These are phyloP conservation scores for Trissolcus japonicus DNA, from an alignment of 2,888 invertebrate genomes.

Conservation along the genomic window DNA sequence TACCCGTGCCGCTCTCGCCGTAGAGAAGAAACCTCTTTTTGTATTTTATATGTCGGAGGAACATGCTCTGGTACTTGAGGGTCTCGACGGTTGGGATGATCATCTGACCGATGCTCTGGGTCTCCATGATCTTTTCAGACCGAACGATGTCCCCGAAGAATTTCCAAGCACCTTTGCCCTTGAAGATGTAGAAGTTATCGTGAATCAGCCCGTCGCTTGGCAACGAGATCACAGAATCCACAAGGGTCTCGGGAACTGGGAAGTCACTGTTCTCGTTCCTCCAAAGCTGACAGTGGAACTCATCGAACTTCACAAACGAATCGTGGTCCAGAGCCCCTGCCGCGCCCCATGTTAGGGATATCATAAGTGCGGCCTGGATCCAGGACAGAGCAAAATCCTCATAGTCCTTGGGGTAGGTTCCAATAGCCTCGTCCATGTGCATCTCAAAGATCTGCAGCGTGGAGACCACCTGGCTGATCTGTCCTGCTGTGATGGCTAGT, in stretches of 20 bases:
- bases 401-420: slow-evolving; percentile 82
- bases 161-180: slow-evolving; percentile 91
- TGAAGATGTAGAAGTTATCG: slow-evolving; percentile 89
- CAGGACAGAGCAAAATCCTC: slow-evolving; percentile 83
- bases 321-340: slow-evolving; percentile 87
- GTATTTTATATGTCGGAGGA: slow-evolving; percentile 86
- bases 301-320: slow-evolving; percentile 84
- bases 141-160: slow-evolving; percentile 88
- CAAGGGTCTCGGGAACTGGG: slow-evolving; percentile 80
- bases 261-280: slow-evolving; percentile 75
- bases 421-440: slow-evolving; percentile 84
- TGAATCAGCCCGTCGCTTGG: slow-evolving; percentile 87
- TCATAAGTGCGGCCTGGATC: slow-evolving; percentile 86
- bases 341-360: slow-evolving; percentile 89
- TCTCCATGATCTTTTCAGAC: slow-evolving; percentile 81
- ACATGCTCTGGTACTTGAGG: slow-evolving; percentile 85
- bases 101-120: slow-evolving; percentile 82
- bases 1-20: slow-evolving; percentile 92
- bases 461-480: slow-evolving; percentile 84
- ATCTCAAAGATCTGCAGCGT: slow-evolving; percentile 87
- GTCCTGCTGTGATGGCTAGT: slow-evolving; percentile 82
- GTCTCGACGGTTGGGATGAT: slow-evolving; percentile 93
- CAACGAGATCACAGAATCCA: slow-evolving; percentile 84
- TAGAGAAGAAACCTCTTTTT: slow-evolving; percentile 83
- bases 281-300: slow-evolving; percentile 80